phyloP scores from a whole-genome alignment of 2,113 vertebrate species.

The Thymallus thymallus region DNA sequence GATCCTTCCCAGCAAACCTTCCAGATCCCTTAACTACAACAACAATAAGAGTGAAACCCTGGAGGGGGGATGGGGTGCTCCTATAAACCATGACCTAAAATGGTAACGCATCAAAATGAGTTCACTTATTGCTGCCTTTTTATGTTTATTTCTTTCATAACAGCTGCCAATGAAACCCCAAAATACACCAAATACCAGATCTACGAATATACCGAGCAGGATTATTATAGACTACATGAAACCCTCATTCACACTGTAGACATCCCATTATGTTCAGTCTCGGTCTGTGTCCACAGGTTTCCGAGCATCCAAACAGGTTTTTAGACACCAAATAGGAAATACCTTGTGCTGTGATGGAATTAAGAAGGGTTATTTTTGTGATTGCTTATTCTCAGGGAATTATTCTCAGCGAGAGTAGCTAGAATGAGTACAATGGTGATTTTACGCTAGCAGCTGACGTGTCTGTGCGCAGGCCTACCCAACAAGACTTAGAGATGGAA shows the following conservation, averaged over 20 bases:
- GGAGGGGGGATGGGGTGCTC: slow-evolving; percentile 29
- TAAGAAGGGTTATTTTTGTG: slow-evolving; percentile 3
- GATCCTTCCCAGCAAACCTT: slow-evolving; percentile 16
- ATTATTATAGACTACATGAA: background rate
- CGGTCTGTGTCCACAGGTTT: slow-evolving; percentile 9
- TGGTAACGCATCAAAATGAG: slow-evolving; percentile 55
- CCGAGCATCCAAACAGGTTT: slow-evolving; percentile 1
- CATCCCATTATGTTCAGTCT: background rate
- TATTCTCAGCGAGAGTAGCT: slow-evolving; percentile 30
- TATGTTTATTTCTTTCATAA: slow-evolving; percentile 58
- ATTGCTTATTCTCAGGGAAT: slow-evolving; percentile 14
- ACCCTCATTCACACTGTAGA: background rate
- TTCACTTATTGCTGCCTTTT: slow-evolving; percentile 41
- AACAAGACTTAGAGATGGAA: slow-evolving; percentile 31
- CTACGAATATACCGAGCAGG: background rate
- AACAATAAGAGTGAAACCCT: slow-evolving; percentile 43
- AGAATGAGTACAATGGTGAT: slow-evolving; percentile 57
- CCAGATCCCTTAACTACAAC: slow-evolving; percentile 28
- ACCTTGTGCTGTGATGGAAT: slow-evolving; percentile 1
- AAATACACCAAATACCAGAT: background rate
- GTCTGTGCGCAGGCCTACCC: slow-evolving; percentile 42
- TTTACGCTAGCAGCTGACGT: slow-evolving; percentile 61
- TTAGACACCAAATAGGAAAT: slow-evolving; percentile 17
- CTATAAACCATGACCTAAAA: slow-evolving; percentile 64
- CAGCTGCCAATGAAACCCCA: slow-evolving; percentile 44